These are phyloP conservation scores for Dermatemys mawii DNA, from an alignment of 2,113 vertebrate species.

Conservation along the genomic window DNA sequence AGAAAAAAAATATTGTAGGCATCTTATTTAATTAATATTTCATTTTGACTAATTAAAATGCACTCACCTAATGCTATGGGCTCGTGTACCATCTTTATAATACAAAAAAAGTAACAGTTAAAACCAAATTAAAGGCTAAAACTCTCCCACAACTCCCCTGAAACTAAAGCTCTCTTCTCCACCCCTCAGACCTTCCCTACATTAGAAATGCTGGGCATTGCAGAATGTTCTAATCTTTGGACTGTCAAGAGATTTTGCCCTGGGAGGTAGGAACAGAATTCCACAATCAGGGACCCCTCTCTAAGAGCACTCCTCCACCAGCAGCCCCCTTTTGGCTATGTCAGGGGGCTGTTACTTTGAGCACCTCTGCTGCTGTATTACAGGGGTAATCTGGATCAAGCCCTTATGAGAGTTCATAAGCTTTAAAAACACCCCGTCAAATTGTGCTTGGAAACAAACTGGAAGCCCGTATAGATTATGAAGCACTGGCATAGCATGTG, in stretches of 20 bases:
- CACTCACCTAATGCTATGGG: neutral
- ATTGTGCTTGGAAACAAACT: neutral
- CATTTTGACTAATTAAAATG: neutral
- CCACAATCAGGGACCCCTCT: neutral
- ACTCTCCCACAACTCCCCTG: neutral
- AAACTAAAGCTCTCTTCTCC: neutral
- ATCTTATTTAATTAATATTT: constrained; percentile 4
- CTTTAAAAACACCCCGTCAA: neutral
- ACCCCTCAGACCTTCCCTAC: neutral
- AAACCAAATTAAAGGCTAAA: neutral
- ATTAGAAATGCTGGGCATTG: neutral
- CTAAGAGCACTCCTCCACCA: neutral
- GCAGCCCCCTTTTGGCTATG: neutral
- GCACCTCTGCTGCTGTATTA: neutral
- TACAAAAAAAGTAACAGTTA: neutral
- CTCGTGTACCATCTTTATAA: neutral
- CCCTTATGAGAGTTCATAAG: neutral
- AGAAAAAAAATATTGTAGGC: neutral
- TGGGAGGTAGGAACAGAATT: neutral
- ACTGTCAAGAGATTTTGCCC: neutral
- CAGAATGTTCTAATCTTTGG: neutral
- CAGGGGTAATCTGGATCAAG: neutral
- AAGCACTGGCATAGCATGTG: neutral
- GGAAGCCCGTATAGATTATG: neutral
- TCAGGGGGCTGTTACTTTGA: neutral